Conservation (phyloP, 2,888 invertebrate genomes). For the Orthosia incerta region DNA sequence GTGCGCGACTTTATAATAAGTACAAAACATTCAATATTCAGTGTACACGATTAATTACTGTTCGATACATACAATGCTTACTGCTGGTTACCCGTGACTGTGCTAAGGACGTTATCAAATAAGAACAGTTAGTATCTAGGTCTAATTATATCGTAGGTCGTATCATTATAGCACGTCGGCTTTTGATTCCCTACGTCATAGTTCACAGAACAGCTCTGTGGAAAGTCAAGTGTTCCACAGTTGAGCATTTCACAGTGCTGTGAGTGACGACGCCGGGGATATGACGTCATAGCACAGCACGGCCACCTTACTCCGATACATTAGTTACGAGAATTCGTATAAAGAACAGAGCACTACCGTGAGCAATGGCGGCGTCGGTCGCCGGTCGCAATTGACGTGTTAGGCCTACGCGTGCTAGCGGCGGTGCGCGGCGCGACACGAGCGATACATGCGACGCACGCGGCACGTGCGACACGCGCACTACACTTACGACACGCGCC, state of each 20-base stretch:
- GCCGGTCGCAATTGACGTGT: slow-evolving; percentile 90
- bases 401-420: slow-evolving; percentile 84
- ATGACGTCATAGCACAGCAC: slow-evolving; percentile 63
- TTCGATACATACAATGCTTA: slow-evolving; percentile 62
- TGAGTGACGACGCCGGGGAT: slow-evolving; percentile 21
- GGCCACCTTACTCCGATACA: slow-evolving; percentile 58
- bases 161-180: slow-evolving; percentile 13
- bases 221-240: slow-evolving; percentile 51
- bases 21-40: slow-evolving; percentile 69
- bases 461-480: slow-evolving; percentile 67
- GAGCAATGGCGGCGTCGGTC: slow-evolving; percentile 89
- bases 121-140: slow-evolving; percentile 43
- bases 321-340: slow-evolving; percentile 79
- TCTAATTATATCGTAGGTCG: slow-evolving; percentile 32
- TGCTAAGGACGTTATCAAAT: slow-evolving; percentile 57
- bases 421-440: slow-evolving; percentile 61
- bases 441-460: slow-evolving; percentile 59
- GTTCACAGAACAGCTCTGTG: slow-evolving; percentile 34
- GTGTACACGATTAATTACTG: slow-evolving; percentile 60
- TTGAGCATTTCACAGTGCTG: slow-evolving; percentile 42
- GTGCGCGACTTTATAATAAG: slow-evolving; percentile 61
- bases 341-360: slow-evolving; percentile 84
- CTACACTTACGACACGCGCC: slow-evolving; percentile 30
- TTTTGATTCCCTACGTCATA: slow-evolving; percentile 9
- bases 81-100: slow-evolving; percentile 56